These are phyloP conservation scores for Bradynema listronoti DNA, from an alignment of 1,140 invertebrate genomes.

Conservation along the genomic window DNA sequence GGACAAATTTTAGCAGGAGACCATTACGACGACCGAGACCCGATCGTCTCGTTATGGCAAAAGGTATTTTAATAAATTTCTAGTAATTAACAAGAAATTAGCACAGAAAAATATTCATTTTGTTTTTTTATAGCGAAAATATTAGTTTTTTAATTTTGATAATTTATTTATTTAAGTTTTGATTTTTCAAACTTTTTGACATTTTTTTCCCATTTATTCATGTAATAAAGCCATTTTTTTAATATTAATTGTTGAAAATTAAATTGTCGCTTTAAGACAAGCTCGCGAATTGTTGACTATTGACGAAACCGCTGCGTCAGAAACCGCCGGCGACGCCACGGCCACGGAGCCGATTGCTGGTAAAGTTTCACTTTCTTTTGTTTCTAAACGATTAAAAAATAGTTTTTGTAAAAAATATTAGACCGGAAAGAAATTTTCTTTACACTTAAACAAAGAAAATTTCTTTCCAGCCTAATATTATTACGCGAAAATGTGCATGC, in stretches of 20 bases:
- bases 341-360: neutral
- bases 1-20: no score
- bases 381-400: slow-evolving; percentile 3
- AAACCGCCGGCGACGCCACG: slow-evolving; percentile 5
- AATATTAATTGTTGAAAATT: no score
- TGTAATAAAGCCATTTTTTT: no score
- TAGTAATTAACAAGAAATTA: no score
- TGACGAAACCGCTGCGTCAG: neutral
- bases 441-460: neutral
- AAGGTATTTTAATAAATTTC: no score
- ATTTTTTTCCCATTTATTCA: no score
- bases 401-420: neutral
- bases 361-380: no score
- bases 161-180: slow-evolving; percentile 12
- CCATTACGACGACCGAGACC: slow-evolving; percentile 11
- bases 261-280: no score
- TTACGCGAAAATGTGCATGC: neutral
- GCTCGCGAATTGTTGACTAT: no score
- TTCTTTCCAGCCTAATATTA: neutral
- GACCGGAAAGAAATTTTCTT: neutral
- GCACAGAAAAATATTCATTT: neutral
- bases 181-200: slow-evolving; percentile 5
- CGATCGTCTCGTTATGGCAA: slow-evolving; percentile 15
- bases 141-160: slow-evolving; percentile 10
- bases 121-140: neutral